Percentiles rank a stretch among this genome's conserved stretches.
Evolutionary conservation across 2,888 invertebrate species (phyloP).

Genomic region (Papilio gigon): DNA sequence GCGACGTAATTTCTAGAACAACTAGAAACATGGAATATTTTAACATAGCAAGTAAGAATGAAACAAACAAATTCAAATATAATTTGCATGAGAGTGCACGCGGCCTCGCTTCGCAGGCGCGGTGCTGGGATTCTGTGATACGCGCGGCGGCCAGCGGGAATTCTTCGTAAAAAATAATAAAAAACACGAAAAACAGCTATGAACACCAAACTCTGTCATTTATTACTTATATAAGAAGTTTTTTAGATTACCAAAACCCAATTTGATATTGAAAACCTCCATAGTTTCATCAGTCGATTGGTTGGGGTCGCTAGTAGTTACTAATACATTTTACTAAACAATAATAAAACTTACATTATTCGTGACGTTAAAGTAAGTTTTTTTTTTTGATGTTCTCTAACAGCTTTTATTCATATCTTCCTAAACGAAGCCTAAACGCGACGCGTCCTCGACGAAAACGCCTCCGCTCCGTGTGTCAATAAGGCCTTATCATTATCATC

Average conservation of each 20-base stretch:
- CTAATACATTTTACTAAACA: too few relatives aligned
- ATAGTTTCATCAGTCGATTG: too few relatives aligned
- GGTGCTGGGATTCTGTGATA: not conserved
- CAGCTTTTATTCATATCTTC: not conserved
- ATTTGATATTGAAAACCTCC: too few relatives aligned
- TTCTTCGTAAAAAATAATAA: not conserved
- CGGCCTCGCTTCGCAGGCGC: conserved; percentile 40
- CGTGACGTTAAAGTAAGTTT: too few relatives aligned
- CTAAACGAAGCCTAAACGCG: not conserved
- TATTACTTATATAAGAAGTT: too few relatives aligned
- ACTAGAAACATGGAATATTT: conserved; percentile 19
- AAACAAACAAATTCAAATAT: conserved; percentile 24
- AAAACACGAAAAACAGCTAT: not conserved
- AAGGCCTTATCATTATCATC: not conserved
- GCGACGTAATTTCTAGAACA: not conserved
- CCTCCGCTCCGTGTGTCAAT: not conserved
- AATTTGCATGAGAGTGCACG: conserved; percentile 41
- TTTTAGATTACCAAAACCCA: too few relatives aligned
- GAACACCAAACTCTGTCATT: too few relatives aligned
- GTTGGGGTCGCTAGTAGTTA: too few relatives aligned
- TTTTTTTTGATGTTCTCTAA: too few relatives aligned
- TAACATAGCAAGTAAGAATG: conserved; percentile 17
- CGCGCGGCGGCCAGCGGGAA: not conserved
- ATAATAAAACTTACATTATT: too few relatives aligned
- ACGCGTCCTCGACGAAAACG: not conserved